Evolutionary conservation across 2,113 vertebrate genomes (phyloP).

Genomic region (Brachyistius frenatus): DNA sequence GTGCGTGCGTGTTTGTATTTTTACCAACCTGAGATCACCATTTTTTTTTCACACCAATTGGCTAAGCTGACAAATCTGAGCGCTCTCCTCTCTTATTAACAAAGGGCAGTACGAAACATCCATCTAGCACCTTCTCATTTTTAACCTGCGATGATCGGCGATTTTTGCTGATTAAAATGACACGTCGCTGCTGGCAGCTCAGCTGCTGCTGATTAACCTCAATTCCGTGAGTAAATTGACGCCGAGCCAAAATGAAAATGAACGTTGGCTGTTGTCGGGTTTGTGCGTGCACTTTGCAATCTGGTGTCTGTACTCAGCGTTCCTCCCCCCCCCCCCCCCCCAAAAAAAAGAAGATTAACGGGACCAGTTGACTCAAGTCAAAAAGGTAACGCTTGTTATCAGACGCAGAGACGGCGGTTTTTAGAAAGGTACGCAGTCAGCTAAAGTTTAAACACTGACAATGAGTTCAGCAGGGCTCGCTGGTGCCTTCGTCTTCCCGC

Average conservation of each 20-base stretch:
- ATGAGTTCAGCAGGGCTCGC: too few relatives aligned
- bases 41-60: not conserved
- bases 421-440: not conserved
- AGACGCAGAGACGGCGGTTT: not conserved
- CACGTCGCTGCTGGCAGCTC: too few relatives aligned
- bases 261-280: not conserved
- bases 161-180: too few relatives aligned
- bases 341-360: too few relatives aligned
- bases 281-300: not conserved
- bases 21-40: too few relatives aligned
- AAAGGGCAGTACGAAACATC: not conserved
- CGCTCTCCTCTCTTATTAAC: not conserved
- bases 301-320: not conserved
- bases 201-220: not conserved
- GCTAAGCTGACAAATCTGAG: not conserved
- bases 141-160: not conserved
- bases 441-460: too few relatives aligned
- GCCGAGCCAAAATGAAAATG: not conserved
- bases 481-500: too few relatives aligned
- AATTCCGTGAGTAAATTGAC: not conserved
- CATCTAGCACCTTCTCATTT: not conserved
- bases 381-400: not conserved
- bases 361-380: too few relatives aligned
- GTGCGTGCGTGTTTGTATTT: too few relatives aligned
- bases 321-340: too few relatives aligned